phyloP scores from a whole-genome alignment of 2,797 vertebrate genomes.

The Syngnathus acus region DNA sequence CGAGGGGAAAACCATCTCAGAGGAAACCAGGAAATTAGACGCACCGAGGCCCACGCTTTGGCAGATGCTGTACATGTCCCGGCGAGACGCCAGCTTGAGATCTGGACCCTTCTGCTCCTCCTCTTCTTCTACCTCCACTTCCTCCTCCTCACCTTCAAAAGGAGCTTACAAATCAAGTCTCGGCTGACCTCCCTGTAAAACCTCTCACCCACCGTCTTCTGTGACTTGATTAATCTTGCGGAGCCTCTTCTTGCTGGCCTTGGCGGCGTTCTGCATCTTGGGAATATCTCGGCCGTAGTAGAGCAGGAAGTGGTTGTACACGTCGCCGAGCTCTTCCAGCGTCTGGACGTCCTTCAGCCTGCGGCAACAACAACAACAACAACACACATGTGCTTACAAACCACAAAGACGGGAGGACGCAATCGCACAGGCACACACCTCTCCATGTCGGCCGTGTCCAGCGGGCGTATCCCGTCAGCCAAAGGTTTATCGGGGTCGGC shows the following conservation, averaged over 20 bases:
- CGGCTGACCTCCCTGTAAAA: background rate
- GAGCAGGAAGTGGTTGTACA: slow-evolving; percentile 96
- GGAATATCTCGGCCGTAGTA: slow-evolving; percentile 98
- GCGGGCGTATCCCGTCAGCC: slow-evolving; percentile 89
- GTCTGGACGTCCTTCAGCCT: slow-evolving; percentile 96
- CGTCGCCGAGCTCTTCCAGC: slow-evolving; percentile 91
- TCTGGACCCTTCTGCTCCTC: slow-evolving; percentile 92
- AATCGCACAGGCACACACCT: slow-evolving; percentile 62
- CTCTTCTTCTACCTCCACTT: slow-evolving; percentile 75
- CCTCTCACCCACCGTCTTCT: slow-evolving; percentile 75
- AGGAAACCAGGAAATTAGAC: slow-evolving; percentile 16
- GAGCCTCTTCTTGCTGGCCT: slow-evolving; percentile 83
- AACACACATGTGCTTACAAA: background rate
- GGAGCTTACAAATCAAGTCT: background rate
- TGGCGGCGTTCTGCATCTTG: slow-evolving; percentile 95
- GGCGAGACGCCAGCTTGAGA: slow-evolving; percentile 92
- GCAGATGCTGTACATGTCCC: slow-evolving; percentile 99
- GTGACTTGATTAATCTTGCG: slow-evolving; percentile 87
- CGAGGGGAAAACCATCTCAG: background rate
- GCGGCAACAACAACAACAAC: background rate
- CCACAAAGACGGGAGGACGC: background rate
- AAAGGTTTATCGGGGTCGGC: slow-evolving; percentile 97
- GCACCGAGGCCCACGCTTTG: slow-evolving; percentile 91
- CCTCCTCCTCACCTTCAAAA: slow-evolving; percentile 73
- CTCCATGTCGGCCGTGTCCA: slow-evolving; percentile 95